Evolutionary conservation across 2,113 vertebrate genomes (phyloP).

Genomic region (Tinamus guttatus): DNA sequence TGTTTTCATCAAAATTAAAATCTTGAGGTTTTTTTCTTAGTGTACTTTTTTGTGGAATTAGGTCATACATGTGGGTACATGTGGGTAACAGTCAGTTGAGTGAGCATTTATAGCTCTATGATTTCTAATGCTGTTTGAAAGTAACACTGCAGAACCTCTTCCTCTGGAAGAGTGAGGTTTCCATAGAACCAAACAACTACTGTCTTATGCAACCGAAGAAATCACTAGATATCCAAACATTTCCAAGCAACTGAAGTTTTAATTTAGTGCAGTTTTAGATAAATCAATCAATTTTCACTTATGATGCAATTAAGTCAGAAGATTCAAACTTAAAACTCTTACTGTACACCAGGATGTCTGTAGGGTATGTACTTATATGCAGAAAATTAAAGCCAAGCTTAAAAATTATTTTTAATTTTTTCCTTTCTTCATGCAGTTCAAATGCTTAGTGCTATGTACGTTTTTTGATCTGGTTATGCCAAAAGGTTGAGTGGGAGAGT

Average conservation of each 20-base stretch:
- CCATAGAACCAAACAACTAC: not conserved
- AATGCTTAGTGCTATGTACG: not conserved
- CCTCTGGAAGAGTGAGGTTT: fast-evolving
- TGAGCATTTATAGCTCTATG: not conserved
- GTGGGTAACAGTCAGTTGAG: not conserved
- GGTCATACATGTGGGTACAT: not conserved
- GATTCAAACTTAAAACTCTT: not conserved
- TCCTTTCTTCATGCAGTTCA: not conserved
- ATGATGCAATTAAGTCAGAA: not conserved
- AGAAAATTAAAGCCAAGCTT: not conserved
- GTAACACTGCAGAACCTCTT: not conserved
- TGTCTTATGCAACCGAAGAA: not conserved
- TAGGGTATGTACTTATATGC: not conserved
- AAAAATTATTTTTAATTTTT: not conserved
- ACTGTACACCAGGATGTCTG: not conserved
- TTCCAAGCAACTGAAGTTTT: not conserved
- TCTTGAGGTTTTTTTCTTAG: not conserved
- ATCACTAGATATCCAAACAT: not conserved
- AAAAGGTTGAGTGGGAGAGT: not conserved
- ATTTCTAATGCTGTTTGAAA: not conserved
- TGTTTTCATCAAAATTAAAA: not conserved
- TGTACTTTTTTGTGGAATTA: not conserved
- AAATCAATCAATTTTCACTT: not conserved
- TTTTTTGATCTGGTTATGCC: not conserved
- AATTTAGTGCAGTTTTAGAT: not conserved